Evolutionary conservation across 2,113 vertebrate genomes (phyloP).

Genomic region (Oreochromis aureus): DNA sequence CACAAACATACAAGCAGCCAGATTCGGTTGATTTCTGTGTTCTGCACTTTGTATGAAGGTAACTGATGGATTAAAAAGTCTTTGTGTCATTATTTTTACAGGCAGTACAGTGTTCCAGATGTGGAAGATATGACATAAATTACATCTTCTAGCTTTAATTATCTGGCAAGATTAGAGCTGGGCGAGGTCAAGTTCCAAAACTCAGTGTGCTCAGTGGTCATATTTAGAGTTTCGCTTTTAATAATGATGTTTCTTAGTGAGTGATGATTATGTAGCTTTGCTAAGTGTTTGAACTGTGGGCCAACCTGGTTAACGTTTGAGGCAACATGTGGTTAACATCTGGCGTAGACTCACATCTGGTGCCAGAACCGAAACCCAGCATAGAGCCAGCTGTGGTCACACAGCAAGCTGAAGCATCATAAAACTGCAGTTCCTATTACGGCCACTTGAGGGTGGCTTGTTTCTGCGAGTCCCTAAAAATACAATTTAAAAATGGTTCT

Average conservation of each 20-base stretch:
- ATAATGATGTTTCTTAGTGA: background rate
- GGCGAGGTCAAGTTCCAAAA: background rate
- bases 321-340: background rate
- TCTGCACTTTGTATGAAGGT: background rate
- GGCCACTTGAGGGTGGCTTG: background rate
- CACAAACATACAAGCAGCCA: background rate
- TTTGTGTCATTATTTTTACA: accelerated
- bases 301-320: background rate
- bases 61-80: background rate
- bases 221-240: background rate
- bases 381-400: accelerated
- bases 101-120: accelerated
- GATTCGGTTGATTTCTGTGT: background rate
- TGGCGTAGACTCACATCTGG: background rate
- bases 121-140: background rate
- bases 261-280: accelerated
- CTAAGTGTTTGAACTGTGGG: background rate
- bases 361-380: background rate
- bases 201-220: background rate
- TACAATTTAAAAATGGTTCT: no score
- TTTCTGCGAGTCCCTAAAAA: background rate
- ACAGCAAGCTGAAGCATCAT: accelerated
- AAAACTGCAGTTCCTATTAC: background rate
- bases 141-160: background rate
- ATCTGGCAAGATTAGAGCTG: accelerated